A percentile compares a stretch with the other conserved stretches of the same genome.
phyloP scores from a whole-genome alignment of 2,113 vertebrate genomes.

The Grantiella picta region DNA sequence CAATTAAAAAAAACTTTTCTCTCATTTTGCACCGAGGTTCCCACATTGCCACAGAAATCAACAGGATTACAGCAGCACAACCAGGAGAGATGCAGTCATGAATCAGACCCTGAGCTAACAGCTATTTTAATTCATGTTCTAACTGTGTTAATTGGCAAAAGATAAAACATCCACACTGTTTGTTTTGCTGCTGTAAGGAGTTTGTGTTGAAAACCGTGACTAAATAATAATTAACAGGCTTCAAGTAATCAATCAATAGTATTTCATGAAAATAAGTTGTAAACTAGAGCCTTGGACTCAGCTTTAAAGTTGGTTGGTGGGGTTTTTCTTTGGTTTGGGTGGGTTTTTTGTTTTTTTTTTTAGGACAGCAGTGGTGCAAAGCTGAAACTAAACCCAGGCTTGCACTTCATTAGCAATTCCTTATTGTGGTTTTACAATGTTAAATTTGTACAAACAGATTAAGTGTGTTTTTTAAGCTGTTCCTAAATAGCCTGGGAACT shows the following conservation, averaged over 20 bases:
- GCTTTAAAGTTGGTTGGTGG: conserved; percentile 4
- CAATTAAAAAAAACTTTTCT: neutral
- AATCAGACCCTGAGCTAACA: conserved; percentile 9
- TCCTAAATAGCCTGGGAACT: conserved; percentile 75
- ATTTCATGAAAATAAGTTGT: conserved; percentile 35
- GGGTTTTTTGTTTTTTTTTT: neutral
- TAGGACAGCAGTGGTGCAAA: conserved; percentile 14
- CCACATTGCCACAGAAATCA: neutral
- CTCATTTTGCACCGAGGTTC: neutral
- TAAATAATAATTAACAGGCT: conserved; percentile 54
- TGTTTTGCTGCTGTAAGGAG: conserved; percentile 50
- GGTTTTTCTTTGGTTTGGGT: neutral
- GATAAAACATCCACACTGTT: conserved; percentile 49
- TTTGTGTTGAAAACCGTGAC: conserved; percentile 43
- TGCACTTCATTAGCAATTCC: conserved; percentile 57
- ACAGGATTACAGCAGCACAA: neutral
- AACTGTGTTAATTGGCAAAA: conserved; percentile 55
- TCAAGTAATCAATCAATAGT: conserved; percentile 46
- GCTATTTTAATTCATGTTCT: conserved; percentile 13
- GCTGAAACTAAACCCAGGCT: conserved; percentile 45
- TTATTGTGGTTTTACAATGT: conserved; percentile 66
- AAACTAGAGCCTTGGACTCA: conserved; percentile 3
- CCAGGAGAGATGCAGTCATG: neutral
- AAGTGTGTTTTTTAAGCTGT: conserved; percentile 68
- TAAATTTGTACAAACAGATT: conserved; percentile 73